A percentile compares a stretch with the other conserved stretches of the same genome.
phyloP scores from a whole-genome alignment of 35 echinoderm and acorn worm genomes.

The Amphiura filiformis region DNA sequence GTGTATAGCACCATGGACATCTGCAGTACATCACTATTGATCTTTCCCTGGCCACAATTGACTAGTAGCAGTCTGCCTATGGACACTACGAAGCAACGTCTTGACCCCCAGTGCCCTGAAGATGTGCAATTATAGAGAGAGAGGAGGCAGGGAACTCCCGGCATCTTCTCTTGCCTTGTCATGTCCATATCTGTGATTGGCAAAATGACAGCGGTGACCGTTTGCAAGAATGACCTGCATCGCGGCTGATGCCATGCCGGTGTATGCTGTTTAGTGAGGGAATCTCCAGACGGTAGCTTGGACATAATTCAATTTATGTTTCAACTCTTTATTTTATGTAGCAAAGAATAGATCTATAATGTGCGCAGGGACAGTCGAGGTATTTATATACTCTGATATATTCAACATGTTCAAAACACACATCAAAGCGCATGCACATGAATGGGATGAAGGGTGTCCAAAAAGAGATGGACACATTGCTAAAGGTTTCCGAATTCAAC shows the following conservation, averaged over 20 bases:
- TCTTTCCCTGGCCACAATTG: background rate
- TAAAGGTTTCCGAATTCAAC: too few relatives aligned
- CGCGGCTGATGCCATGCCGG: background rate
- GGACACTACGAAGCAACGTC: background rate
- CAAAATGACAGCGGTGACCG: background rate
- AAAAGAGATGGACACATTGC: too few relatives aligned
- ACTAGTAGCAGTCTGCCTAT: background rate
- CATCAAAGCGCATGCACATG: too few relatives aligned
- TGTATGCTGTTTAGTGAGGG: background rate
- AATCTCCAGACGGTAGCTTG: background rate
- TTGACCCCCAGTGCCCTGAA: background rate
- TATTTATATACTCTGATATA: too few relatives aligned
- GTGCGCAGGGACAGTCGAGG: too few relatives aligned
- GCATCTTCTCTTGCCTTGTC: background rate
- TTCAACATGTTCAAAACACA: too few relatives aligned
- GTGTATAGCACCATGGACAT: background rate
- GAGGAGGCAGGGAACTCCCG: constrained; percentile 6
- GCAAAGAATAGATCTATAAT: too few relatives aligned
- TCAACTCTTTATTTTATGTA: background rate
- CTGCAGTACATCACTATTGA: background rate
- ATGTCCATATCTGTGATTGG: background rate
- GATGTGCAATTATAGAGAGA: constrained; percentile 1
- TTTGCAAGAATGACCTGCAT: background rate
- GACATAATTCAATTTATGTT: background rate
- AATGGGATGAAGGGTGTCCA: too few relatives aligned